These are phyloP conservation scores for Alexandromys fortis DNA, from an alignment of 2,113 vertebrate genomes.

Conservation along the genomic window DNA sequence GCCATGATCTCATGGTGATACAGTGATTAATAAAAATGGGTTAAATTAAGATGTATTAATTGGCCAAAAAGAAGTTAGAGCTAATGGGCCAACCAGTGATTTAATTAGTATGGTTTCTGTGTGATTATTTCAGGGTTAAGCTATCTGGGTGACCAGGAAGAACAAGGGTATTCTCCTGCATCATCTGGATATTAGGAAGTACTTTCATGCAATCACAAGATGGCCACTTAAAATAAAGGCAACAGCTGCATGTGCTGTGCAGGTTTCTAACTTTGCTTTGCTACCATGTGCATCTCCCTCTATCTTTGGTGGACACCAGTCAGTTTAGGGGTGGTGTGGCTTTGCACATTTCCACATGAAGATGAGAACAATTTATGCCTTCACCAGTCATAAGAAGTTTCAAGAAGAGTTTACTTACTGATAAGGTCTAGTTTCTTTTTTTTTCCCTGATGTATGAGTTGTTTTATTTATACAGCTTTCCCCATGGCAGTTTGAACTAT, in stretches of 20 bases:
- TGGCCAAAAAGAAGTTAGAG: too few species aligned
- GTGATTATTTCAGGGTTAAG: too few species aligned
- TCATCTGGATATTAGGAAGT: background rate
- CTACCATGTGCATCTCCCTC: rapidly evolving
- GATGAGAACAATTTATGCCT: background rate
- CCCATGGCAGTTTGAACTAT: too few species aligned
- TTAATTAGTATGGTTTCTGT: too few species aligned
- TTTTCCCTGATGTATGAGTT: too few species aligned
- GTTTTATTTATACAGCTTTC: too few species aligned
- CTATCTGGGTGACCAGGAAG: too few species aligned
- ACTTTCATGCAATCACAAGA: background rate
- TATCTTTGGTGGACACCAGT: background rate
- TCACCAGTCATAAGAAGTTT: background rate
- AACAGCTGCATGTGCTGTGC: background rate
- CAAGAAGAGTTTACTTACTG: background rate
- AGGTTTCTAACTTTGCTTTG: background rate
- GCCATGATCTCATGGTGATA: too few species aligned
- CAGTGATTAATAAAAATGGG: too few species aligned
- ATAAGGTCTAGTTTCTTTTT: background rate
- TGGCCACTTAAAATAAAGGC: background rate
- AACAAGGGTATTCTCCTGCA: too few species aligned
- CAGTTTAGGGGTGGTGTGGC: background rate
- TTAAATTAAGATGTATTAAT: too few species aligned
- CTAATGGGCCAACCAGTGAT: too few species aligned
- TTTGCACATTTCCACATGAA: background rate